Conservation (phyloP, 2,797 vertebrate species). For the Acomys russatus region DNA sequence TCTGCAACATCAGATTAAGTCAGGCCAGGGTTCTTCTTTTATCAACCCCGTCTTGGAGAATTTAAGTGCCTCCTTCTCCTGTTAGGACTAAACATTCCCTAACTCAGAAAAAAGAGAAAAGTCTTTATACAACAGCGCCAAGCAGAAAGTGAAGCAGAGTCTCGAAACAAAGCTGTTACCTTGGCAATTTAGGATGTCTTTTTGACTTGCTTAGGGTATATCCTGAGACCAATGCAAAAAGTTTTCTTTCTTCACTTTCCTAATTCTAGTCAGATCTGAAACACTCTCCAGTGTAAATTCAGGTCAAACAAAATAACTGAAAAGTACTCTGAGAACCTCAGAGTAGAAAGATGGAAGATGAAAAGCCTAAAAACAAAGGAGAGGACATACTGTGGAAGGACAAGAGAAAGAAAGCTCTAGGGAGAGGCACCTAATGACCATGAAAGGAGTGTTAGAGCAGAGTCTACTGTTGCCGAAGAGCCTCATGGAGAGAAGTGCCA, state of each 20-base stretch:
- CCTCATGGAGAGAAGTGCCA: neutral
- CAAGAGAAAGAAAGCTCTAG: neutral
- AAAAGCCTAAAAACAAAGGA: neutral
- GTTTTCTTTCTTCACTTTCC: neutral
- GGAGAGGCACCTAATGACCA: neutral
- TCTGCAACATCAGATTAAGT: neutral
- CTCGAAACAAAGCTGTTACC: neutral
- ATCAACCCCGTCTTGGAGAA: neutral
- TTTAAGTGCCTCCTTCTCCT: neutral
- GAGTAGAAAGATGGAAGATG: neutral
- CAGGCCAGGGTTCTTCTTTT: neutral
- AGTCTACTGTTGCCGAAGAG: neutral
- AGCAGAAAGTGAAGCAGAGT: neutral
- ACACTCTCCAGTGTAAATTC: neutral
- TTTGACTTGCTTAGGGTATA: neutral
- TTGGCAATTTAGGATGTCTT: neutral
- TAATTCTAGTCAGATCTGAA: neutral
- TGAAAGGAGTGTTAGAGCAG: neutral
- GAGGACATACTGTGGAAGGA: neutral
- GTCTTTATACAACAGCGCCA: neutral
- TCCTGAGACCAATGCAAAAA: neutral
- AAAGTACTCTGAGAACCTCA: neutral
- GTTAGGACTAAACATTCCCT: neutral
- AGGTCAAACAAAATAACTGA: conserved; percentile 9
- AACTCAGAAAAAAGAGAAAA: neutral